Evolutionary conservation across 2,888 invertebrate genomes (phyloP), one percentile per base, ranked within the genome.

Genomic region (Podotricha telesiphe): DNA sequence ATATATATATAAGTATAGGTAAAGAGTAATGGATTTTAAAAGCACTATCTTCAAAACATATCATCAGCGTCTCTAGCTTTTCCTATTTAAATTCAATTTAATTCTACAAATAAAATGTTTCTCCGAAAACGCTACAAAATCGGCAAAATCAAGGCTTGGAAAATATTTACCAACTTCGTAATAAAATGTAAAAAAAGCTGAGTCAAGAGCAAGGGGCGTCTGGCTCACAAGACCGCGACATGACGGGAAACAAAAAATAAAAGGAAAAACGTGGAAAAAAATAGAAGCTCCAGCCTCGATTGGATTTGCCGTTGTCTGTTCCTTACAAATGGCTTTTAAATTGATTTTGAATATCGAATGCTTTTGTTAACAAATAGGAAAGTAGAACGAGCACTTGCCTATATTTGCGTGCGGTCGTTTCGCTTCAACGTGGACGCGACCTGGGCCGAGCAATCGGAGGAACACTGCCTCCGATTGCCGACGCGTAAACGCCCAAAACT

Each of bases 281-380:
- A 91, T 87, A 84, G 85, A 80, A 86, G 86, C 84, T 84, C 83
- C 81, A 82, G 82, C 85, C 85, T 83, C 87, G 88, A 91, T 91
- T 92, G 88, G 86, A 91, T 91, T 91, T 88, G 84, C 87, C 85
- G 87, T 88, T 91, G 89, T 92, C 91, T 91, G 90, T 89, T 86
- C 87, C 86, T 87, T 87, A 88, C 90, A 90, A 92, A 90, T 91
- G 86, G 88, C 82, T 89, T 90, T 88, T 85, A 88, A 90, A 91
- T 92, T 89, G 91, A 89, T 91, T 91, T 86, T 87, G 85, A 86
- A 88, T 87, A 86, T 86, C 80, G 83, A 85, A 82, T 79, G 79
- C 78, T 83, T 83, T 84, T 80, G 80, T 83, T 82, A 84, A 85
- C 81, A 85, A 85, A 86, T 82, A 83, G 70, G 65, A 70, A 70